These are phyloP conservation scores for Noctua fimbriata DNA, from an alignment of 2,888 invertebrate species.

Conservation along the genomic window DNA sequence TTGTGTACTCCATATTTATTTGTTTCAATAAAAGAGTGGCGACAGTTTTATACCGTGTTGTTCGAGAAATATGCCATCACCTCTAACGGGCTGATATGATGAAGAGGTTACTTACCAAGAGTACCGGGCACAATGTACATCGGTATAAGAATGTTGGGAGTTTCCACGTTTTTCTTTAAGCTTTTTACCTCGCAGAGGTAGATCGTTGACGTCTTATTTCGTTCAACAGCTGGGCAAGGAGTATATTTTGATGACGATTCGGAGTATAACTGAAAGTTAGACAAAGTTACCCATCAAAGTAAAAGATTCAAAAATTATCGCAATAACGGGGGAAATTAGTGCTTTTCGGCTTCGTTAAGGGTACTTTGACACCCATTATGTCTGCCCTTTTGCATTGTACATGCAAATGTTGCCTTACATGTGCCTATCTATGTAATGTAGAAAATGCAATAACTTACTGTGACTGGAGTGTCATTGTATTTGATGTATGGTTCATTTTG, in stretches of 20 bases:
- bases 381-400: too few relatives aligned
- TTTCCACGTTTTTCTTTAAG: neutral
- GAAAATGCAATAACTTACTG: constrained; percentile 20
- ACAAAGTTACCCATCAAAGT: neutral
- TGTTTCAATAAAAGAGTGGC: too few relatives aligned
- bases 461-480: neutral
- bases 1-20: too few relatives aligned
- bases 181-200: constrained; percentile 10
- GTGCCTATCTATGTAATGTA: neutral
- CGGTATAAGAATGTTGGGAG: constrained; percentile 17
- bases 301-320: neutral
- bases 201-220: neutral
- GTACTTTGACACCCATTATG: too few relatives aligned
- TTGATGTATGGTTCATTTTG: constrained; percentile 15
- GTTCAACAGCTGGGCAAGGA: neutral
- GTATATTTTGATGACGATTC: neutral
- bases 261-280: constrained; percentile 14
- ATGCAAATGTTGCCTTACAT: neutral
- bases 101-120: constrained; percentile 20
- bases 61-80: neutral
- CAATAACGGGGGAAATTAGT: too few relatives aligned
- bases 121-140: constrained; percentile 22
- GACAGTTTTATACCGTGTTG: too few relatives aligned
- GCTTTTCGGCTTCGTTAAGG: too few relatives aligned
- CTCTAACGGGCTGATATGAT: neutral